Base-by-base conservation (phyloP, 2,888 invertebrate genomes). In the Cactoblastis cactorum region DNA sequence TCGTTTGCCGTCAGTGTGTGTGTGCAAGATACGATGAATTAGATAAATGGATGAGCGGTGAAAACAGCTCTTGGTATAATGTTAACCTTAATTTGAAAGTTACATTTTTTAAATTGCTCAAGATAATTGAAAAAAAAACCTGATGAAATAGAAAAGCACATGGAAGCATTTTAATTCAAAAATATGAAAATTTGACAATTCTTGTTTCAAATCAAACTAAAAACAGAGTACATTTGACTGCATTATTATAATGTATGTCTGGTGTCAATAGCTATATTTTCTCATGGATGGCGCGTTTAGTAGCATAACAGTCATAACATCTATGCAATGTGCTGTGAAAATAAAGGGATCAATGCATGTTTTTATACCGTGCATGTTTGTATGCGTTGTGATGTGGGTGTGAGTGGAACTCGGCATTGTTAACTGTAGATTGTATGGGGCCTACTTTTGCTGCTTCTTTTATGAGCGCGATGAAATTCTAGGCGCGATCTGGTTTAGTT, bases 381-480 rank as follows among this genome's bases (percentile, higher is more conserved):
- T 17, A 37, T 37, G 37, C 37, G 37, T 37, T 37, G 37, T 35
- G 15, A 11, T 19, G 32, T 19, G 43, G 45, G 48, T 15, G 28
- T 24, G 18, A 32, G 34, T 22, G 24, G 45, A 38, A 22, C 9
- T 22, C 14, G 15, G 28, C 57, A 55, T 33, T 45, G 18, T 32
- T 33, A 38, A 49, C 32, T 32, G 38, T 32, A 38, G 19, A 35
- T 37, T 15, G 32, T 18, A 33, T 19, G 45, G 34, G 45, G 45
- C 45, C 45, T 34, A 34, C 45, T 46, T 46, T 46, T 34, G 19
- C 33, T 46, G 18, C 34, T 19, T 46, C 45, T 32, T 45, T 45
- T 45, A 17, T 17, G 33, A 33, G 12, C 12, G 12, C 33, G 37
- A 37, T 46, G 34, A 46, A 39, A 43, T 43, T 17, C 8, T 43